These are phyloP conservation scores for Zaprionus africanus DNA, from an alignment of 1,140 invertebrate genomes.

Conservation along the genomic window DNA sequence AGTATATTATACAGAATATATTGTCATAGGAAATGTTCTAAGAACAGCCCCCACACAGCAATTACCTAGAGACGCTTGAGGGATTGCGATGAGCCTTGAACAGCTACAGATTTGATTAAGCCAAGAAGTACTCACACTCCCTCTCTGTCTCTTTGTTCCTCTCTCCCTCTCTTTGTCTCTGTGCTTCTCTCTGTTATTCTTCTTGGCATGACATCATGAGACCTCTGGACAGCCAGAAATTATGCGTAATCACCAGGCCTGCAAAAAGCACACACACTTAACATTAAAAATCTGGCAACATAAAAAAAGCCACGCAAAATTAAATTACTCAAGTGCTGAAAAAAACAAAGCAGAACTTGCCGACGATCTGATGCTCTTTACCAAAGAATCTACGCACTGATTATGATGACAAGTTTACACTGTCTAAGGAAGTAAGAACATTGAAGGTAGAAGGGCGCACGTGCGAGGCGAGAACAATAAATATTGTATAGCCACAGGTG, in stretches of 20 bases:
- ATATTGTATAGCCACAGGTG: neutral
- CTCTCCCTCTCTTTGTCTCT: neutral
- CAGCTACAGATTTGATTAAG: constrained; percentile 18
- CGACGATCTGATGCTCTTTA: constrained; percentile 16
- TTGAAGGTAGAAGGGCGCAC: neutral
- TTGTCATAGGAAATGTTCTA: too few relatives aligned
- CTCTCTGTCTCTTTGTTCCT: neutral
- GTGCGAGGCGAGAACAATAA: neutral
- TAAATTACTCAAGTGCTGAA: constrained; percentile 70
- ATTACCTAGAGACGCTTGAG: neutral
- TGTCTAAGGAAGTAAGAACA: neutral
- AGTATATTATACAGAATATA: too few relatives aligned
- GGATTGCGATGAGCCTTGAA: constrained; percentile 21
- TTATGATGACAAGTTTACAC: neutral
- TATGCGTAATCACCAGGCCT: constrained; percentile 75
- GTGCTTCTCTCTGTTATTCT: neutral
- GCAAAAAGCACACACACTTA: constrained; percentile 58
- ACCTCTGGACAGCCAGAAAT: constrained; percentile 56
- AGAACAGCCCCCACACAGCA: neutral
- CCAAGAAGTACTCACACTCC: neutral
- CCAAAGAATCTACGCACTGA: neutral
- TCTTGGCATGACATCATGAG: constrained; percentile 71
- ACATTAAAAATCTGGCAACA: constrained; percentile 47
- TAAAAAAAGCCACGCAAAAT: constrained; percentile 68
- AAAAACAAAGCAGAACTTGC: constrained; percentile 11